Evolutionary conservation across 2,888 invertebrate species (phyloP), one percentile per base, ranked within the genome.

Genomic region (Dione juno): DNA sequence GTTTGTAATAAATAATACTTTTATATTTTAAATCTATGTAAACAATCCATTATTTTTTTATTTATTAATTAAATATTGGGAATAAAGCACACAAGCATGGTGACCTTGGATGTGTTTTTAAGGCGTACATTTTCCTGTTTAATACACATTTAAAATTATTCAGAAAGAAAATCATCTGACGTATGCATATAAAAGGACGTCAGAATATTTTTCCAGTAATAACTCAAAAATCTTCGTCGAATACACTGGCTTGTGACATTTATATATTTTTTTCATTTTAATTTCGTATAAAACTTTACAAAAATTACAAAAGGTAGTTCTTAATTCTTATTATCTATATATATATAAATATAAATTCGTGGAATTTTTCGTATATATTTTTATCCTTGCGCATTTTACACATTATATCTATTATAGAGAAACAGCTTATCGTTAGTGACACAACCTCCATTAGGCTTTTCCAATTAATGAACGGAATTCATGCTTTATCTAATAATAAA

Each of bases 131-230:
- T 50, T 64, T 64, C 13, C 63, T 50, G 63, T 16, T 19, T 8
- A 50, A 45, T 48, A 37, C 37, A 37, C 35, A 63, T 28, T 40
- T 63, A 45, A 64, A 64, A 37, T 64, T 64, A 50, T 64, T 50
- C 50, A 57, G 57, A 57, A 57, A 37, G 57, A 57, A 57, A 57
- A 57, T 57, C 37, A 50, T 50, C 35, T 64, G 63, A 28, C 37
- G 19, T 50, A 48, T 64, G 50, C 45, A 50, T 64, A 19, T 37
- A 50, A 64, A 40, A 64, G 48, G 37, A 50, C 21, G 48, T 64
- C 48, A 50, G 21, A 64, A 50, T 10, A 64, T 35, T 50, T 50
- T 19, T 37, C 37, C 50, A 50, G 48, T 50, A 64, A 40, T 52
- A 40, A 48, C 43, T 61, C 61, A 45, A 35, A 61, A 61, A 61